Conservation (phyloP, 1,140 invertebrate species). For the Ceratina australensis region DNA sequence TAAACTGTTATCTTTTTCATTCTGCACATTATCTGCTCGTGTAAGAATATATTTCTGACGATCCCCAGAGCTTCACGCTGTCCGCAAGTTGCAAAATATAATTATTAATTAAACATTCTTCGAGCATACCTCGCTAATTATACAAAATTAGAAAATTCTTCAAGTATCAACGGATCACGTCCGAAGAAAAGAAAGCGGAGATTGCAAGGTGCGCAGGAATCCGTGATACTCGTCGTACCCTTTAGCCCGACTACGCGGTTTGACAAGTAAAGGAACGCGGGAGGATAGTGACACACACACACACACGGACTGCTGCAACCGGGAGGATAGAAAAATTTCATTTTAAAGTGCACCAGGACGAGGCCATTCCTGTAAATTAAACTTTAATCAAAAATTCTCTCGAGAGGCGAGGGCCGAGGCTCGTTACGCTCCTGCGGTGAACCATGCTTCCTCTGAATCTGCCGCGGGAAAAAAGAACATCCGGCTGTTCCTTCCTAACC, state of each 20-base stretch:
- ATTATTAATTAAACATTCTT: too few species aligned
- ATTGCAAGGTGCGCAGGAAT: slow-evolving; percentile 16
- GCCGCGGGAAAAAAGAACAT: not conserved
- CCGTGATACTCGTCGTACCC: slow-evolving; percentile 43
- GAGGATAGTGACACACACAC: too few species aligned
- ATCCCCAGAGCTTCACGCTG: too few species aligned
- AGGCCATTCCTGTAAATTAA: slow-evolving; percentile 59
- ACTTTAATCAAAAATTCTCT: slow-evolving; percentile 64
- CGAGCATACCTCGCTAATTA: too few species aligned
- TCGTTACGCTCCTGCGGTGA: slow-evolving; percentile 51
- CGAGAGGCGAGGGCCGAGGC: slow-evolving; percentile 36
- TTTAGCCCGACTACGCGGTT: slow-evolving; percentile 23
- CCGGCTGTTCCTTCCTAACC: too few species aligned
- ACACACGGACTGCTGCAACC: too few species aligned
- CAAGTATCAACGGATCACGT: not conserved
- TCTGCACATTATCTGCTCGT: too few species aligned
- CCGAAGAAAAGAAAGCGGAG: not conserved
- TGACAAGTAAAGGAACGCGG: too few species aligned
- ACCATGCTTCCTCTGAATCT: slow-evolving; percentile 39
- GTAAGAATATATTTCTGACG: too few species aligned
- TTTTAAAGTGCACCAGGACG: slow-evolving; percentile 57
- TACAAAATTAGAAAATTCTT: too few species aligned
- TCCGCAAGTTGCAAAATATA: too few species aligned
- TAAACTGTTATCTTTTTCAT: too few species aligned
- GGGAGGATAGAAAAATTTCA: slow-evolving; percentile 57